Evolutionary conservation across 2,113 vertebrate genomes (phyloP).

Genomic region (Bubo scandiacus): DNA sequence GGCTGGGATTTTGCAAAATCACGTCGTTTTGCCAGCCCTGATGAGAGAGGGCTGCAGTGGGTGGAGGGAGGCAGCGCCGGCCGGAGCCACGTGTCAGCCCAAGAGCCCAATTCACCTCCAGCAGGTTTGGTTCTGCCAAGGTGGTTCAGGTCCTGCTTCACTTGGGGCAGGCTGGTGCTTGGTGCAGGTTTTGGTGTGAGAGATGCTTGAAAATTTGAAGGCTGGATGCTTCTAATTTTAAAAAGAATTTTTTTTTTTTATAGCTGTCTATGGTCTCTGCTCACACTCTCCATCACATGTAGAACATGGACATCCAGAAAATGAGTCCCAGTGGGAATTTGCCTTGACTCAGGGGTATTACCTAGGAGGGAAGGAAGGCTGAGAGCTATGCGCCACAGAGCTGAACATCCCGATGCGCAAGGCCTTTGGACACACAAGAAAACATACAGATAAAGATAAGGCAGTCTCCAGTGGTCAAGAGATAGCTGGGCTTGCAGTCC

Average conservation of each 20-base stretch:
- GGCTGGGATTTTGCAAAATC: neutral
- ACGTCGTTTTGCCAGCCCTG: fast-evolving
- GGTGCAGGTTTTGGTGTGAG: neutral
- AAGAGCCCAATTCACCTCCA: neutral
- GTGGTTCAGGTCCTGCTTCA: neutral
- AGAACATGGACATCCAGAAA: neutral
- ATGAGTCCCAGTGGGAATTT: neutral
- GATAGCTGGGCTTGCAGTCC: neutral
- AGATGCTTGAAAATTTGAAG: neutral
- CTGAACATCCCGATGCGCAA: fast-evolving
- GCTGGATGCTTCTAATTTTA: neutral
- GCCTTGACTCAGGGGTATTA: neutral
- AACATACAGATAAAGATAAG: neutral
- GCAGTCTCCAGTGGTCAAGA: neutral
- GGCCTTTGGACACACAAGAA: neutral
- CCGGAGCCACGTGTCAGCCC: fast-evolving
- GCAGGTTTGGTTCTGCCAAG: neutral
- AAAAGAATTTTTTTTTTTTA: neutral
- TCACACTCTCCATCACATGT: neutral
- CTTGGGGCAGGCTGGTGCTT: neutral
- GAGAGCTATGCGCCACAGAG: neutral
- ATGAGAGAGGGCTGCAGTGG: neutral
- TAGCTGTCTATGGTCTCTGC: neutral
- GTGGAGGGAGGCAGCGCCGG: fast-evolving
- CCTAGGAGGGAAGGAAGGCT: neutral